These are phyloP conservation scores for Petrolisthes manimaculis DNA, from an alignment of 2,888 invertebrate genomes.

Conservation along the genomic window DNA sequence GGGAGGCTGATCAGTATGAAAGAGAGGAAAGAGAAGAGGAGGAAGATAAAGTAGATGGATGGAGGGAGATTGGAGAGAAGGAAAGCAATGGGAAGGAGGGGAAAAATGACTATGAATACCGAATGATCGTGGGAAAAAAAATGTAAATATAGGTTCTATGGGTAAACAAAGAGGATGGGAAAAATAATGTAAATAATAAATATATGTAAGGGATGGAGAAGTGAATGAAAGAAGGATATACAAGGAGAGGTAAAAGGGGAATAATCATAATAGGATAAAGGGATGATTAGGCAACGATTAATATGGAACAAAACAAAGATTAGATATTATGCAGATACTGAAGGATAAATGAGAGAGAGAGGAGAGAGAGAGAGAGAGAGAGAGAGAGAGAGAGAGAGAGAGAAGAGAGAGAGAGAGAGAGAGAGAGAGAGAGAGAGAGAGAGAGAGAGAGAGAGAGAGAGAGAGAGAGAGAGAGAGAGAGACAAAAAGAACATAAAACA, in stretches of 20 bases:
- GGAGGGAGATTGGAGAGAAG: neutral
- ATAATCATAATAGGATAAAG: neutral
- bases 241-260: neutral
- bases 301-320: neutral
- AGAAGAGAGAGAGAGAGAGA: neutral
- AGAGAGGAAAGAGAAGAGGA: neutral
- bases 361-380: conserved; percentile 10
- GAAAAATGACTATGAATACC: too few relatives aligned
- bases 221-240: neutral
- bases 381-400: neutral
- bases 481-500: neutral
- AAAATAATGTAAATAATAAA: too few relatives aligned
- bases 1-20: neutral
- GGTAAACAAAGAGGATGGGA: too few relatives aligned
- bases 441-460: conserved; percentile 25
- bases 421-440: conserved; percentile 5
- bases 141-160: too few relatives aligned
- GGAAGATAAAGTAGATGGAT: neutral
- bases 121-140: too few relatives aligned
- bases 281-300: too few relatives aligned
- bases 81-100: neutral
- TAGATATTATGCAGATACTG: conserved; percentile 2
- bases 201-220: neutral
- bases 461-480: neutral
- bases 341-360: conserved; percentile 3